These are phyloP conservation scores for Pelosia muscerda DNA, from an alignment of 2,888 invertebrate genomes.

Conservation along the genomic window DNA sequence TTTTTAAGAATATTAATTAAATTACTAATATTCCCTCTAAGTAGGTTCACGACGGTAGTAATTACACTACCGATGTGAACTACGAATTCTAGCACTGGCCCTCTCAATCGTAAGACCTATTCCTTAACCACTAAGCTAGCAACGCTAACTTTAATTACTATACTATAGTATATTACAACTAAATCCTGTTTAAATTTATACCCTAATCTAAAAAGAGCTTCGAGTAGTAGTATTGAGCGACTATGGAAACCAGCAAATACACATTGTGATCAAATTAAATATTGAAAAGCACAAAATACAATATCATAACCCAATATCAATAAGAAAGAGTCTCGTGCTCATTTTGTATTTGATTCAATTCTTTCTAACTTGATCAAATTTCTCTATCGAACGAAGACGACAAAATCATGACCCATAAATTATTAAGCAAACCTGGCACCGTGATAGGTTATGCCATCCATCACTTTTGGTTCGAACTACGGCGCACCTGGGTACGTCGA, in stretches of 20 bases:
- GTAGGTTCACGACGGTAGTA: too few relatives aligned
- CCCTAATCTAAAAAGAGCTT: too few relatives aligned
- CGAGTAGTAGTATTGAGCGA: not conserved
- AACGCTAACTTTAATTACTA: too few relatives aligned
- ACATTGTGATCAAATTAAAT: not conserved
- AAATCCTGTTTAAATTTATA: too few relatives aligned
- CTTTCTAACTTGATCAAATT: not conserved
- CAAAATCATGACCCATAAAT: conserved; percentile 17
- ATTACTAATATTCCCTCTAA: too few relatives aligned
- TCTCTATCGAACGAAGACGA: not conserved
- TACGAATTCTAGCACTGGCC: too few relatives aligned
- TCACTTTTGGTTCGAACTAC: conserved; percentile 22
- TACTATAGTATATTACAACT: too few relatives aligned
- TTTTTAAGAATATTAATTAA: too few relatives aligned
- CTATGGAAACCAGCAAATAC: not conserved
- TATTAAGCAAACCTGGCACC: conserved; percentile 15
- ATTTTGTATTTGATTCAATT: not conserved
- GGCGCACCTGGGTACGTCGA: conserved; percentile 22
- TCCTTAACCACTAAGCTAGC: too few relatives aligned
- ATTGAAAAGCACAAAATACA: not conserved
- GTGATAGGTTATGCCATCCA: conserved; percentile 25
- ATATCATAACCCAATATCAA: not conserved
- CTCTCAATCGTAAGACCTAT: too few relatives aligned
- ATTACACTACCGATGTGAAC: too few relatives aligned
- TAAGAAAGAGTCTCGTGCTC: not conserved